phyloP scores from a whole-genome alignment of 2,888 invertebrate species.

The Synergus itoensis region DNA sequence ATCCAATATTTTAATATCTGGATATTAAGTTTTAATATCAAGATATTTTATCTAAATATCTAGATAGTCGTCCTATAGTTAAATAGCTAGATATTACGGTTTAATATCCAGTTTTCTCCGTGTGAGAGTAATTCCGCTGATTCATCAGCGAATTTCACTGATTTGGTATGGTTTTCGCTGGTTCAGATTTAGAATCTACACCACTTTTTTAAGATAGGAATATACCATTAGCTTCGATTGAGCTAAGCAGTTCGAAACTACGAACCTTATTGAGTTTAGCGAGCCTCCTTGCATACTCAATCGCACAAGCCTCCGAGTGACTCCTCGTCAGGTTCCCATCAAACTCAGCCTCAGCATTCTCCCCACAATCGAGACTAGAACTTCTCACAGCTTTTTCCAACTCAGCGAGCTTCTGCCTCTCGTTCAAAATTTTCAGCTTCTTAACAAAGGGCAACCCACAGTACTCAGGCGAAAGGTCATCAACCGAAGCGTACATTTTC shows the following conservation, averaged over 20 bases:
- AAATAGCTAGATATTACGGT: too few relatives aligned
- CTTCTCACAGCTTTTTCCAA: slow-evolving; percentile 89
- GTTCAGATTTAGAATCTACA: too few relatives aligned
- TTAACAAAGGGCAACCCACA: slow-evolving; percentile 92
- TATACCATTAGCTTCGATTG: too few relatives aligned
- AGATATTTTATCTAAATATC: too few relatives aligned
- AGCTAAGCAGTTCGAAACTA: neutral
- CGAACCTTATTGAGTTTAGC: slow-evolving; percentile 73
- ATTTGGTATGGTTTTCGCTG: too few relatives aligned
- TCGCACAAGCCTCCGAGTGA: slow-evolving; percentile 89
- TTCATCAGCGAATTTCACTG: too few relatives aligned
- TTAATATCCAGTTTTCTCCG: too few relatives aligned
- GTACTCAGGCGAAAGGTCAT: slow-evolving; percentile 92
- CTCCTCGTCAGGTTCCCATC: slow-evolving; percentile 85
- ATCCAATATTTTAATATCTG: too few relatives aligned
- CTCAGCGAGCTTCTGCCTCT: slow-evolving; percentile 91
- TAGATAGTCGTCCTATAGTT: too few relatives aligned
- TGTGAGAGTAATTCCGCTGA: too few relatives aligned
- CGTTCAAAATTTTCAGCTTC: slow-evolving; percentile 92
- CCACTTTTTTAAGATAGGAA: too few relatives aligned
- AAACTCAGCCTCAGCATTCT: slow-evolving; percentile 81
- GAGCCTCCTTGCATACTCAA: slow-evolving; percentile 79
- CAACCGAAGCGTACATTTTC: slow-evolving; percentile 90
- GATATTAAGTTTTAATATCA: too few relatives aligned
- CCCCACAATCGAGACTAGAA: slow-evolving; percentile 88